These are phyloP conservation scores for Garra rufa DNA, from an alignment of 2,113 vertebrate species.

Conservation along the genomic window DNA sequence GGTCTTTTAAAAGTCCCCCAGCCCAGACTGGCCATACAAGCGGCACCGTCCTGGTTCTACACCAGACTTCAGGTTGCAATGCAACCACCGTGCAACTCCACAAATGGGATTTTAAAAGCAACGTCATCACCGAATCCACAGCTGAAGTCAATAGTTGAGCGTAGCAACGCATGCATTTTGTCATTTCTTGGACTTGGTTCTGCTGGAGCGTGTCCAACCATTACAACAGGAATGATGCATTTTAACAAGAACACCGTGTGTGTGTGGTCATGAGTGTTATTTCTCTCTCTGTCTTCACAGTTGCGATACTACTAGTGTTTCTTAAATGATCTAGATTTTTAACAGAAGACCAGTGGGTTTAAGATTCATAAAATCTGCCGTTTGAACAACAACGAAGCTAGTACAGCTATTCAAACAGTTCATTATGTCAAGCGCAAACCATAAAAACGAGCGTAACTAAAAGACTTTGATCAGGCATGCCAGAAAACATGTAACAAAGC, in stretches of 20 bases:
- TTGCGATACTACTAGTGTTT: not conserved
- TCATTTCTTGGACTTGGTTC: conserved; percentile 70
- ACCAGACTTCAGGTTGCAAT: no score
- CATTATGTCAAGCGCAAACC: conserved; percentile 45
- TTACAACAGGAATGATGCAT: conserved; percentile 69
- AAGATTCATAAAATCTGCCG: not conserved
- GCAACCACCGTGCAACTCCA: conserved; percentile 54
- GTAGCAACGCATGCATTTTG: conserved; percentile 60
- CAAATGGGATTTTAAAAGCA: conserved; percentile 52
- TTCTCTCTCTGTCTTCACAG: conserved; percentile 42
- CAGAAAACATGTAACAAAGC: conserved; percentile 22
- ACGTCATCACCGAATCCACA: conserved; percentile 51
- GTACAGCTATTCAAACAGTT: conserved; percentile 67
- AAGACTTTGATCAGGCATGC: conserved; percentile 16
- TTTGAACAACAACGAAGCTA: not conserved
- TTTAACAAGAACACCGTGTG: conserved; percentile 60
- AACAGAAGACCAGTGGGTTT: not conserved
- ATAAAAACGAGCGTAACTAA: conserved; percentile 35
- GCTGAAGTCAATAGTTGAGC: conserved; percentile 51
- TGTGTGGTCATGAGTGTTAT: conserved; percentile 41
- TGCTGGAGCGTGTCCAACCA: conserved; percentile 67
- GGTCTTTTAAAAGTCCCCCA: conserved; percentile 19
- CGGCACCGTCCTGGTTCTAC: not conserved
- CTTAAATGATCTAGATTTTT: not conserved
- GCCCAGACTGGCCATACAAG: not conserved